These are phyloP conservation scores for Pemphredon lugubris DNA, from an alignment of 2,888 invertebrate genomes.

Conservation along the genomic window DNA sequence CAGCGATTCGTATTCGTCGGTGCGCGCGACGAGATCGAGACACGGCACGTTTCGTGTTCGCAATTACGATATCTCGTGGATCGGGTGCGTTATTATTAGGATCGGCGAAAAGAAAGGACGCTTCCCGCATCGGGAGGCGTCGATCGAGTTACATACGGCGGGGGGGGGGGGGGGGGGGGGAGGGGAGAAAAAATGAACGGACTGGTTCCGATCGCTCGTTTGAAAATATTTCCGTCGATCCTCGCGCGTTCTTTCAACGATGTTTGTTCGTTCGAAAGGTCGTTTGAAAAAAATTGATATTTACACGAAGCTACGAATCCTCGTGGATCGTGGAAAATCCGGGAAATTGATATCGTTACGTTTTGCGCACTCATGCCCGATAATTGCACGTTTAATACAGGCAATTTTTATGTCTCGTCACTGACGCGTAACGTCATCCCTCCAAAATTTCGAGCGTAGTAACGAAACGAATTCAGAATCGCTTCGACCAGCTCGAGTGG, in stretches of 20 bases:
- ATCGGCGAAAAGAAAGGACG: constrained; percentile 17
- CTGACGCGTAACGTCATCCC: constrained; percentile 24
- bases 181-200: too few species aligned
- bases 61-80: constrained; percentile 60
- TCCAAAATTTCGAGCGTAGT: constrained; percentile 59
- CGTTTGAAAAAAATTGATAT: too few species aligned
- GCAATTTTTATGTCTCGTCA: constrained; percentile 48
- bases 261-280: too few species aligned
- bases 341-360: background rate
- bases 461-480: constrained; percentile 68
- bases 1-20: constrained; percentile 57
- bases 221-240: too few species aligned
- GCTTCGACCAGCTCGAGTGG: constrained; percentile 59
- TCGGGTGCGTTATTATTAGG: constrained; percentile 49
- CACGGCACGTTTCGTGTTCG: constrained; percentile 72
- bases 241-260: too few species aligned
- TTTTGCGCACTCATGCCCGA: constrained; percentile 14
- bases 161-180: too few species aligned
- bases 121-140: background rate
- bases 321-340: background rate
- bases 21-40: constrained; percentile 71
- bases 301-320: too few species aligned
- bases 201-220: too few species aligned
- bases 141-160: background rate
- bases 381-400: constrained; percentile 57